Evolutionary conservation across 2,113 vertebrate species (phyloP).

Genomic region (Antigone vipio): DNA sequence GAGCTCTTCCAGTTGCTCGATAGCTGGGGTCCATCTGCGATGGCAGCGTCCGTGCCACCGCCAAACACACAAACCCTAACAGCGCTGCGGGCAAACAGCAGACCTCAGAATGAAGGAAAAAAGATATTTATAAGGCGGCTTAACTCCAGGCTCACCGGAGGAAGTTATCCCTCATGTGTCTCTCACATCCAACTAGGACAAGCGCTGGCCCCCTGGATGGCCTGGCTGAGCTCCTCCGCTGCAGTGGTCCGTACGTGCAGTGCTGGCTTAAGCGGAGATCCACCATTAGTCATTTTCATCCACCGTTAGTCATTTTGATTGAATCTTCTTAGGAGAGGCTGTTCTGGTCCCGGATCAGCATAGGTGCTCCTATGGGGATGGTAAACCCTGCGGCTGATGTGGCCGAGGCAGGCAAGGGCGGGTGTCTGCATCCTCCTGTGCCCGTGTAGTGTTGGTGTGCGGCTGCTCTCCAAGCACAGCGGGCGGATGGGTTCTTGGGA

Average conservation of each 20-base stretch:
- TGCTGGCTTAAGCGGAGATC: neutral
- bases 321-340: neutral
- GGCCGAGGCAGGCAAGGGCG: fast-evolving
- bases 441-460: neutral
- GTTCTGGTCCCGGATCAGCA: fast-evolving
- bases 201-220: neutral
- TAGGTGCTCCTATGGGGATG: neutral
- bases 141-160: neutral
- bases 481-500: neutral
- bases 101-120: neutral
- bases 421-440: neutral
- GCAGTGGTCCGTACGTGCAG: fast-evolving
- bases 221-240: neutral
- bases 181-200: fast-evolving
- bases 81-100: fast-evolving
- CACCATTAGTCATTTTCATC: neutral
- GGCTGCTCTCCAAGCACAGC: neutral
- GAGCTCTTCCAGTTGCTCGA: neutral
- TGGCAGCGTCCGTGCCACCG: fast-evolving
- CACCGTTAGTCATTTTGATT: neutral
- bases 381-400: fast-evolving
- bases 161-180: neutral
- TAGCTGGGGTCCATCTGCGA: neutral
- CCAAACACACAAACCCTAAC: fast-evolving
- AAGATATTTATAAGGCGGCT: neutral